Evolutionary conservation across 2,797 vertebrate genomes (phyloP).

Genomic region (Staurois parvus): DNA sequence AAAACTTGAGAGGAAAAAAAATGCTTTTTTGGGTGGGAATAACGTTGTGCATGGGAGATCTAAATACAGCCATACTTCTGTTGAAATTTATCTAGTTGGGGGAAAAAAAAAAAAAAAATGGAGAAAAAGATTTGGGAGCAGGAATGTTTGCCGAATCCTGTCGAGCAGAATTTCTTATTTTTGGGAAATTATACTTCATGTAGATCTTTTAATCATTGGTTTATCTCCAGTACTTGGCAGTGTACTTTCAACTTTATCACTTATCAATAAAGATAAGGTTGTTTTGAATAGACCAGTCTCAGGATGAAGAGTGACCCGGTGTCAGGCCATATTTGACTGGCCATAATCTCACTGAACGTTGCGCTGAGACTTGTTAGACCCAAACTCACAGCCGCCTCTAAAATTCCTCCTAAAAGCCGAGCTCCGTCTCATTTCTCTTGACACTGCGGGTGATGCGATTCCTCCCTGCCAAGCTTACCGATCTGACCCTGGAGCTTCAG

Average conservation of each 20-base stretch:
- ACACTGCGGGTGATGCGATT: slow-evolving; percentile 47
- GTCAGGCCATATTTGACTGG: slow-evolving; percentile 10
- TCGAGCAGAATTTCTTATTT: neutral
- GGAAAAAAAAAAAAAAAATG: no score
- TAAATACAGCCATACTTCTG: no score
- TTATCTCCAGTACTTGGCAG: neutral
- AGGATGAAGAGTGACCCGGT: slow-evolving; percentile 13
- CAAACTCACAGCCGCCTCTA: slow-evolving; percentile 71
- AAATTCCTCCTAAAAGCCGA: slow-evolving; percentile 67
- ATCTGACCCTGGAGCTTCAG: slow-evolving; percentile 36
- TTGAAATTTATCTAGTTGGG: no score
- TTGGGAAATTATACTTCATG: no score
- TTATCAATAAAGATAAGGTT: neutral
- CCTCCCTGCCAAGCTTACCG: slow-evolving; percentile 2
- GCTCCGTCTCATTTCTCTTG: slow-evolving; percentile 69
- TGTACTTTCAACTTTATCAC: neutral
- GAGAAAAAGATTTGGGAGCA: no score
- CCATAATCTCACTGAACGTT: slow-evolving; percentile 30
- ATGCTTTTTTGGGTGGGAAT: no score
- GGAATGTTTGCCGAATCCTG: no score
- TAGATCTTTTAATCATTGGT: neutral
- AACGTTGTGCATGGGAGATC: no score
- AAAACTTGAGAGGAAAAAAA: no score
- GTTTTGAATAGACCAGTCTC: neutral
- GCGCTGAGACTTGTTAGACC: slow-evolving; percentile 67